Evolutionary conservation across 1,140 invertebrate species (phyloP).

Genomic region (Apis laboriosa): DNA sequence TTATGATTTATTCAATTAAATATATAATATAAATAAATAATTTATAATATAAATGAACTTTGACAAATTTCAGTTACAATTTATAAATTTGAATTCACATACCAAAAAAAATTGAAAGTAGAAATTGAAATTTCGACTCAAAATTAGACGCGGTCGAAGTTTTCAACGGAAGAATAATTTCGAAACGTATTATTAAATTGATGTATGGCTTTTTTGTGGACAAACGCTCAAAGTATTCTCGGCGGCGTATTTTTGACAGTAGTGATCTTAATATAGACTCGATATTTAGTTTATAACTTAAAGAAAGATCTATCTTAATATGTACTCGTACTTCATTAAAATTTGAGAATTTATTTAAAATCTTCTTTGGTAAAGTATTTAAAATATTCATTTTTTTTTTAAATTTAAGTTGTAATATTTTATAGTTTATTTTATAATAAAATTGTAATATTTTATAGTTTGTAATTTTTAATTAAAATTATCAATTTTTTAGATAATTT

Average conservation of each 20-base stretch:
- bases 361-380: not conserved
- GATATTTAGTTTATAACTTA: conserved; percentile 1
- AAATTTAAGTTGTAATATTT: too few relatives aligned
- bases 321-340: not conserved
- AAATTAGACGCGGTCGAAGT: not conserved
- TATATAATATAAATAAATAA: too few relatives aligned
- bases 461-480: too few relatives aligned
- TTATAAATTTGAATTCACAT: not conserved
- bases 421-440: too few relatives aligned
- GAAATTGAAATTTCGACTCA: not conserved
- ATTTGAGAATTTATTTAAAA: not conserved
- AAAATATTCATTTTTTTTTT: not conserved
- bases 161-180: not conserved
- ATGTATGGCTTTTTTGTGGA: conserved; percentile 4
- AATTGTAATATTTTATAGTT: too few relatives aligned
- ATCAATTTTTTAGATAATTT: too few relatives aligned
- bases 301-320: not conserved
- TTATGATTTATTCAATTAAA: too few relatives aligned
- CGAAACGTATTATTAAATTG: conserved; percentile 23
- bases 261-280: conserved; percentile 9
- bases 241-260: not conserved
- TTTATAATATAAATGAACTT: too few relatives aligned
- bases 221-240: not conserved
- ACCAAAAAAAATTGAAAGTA: not conserved
- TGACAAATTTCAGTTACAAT: not conserved